Evolutionary conservation across 2,113 vertebrate genomes (phyloP).

Genomic region (Ageneiosus marmoratus): DNA sequence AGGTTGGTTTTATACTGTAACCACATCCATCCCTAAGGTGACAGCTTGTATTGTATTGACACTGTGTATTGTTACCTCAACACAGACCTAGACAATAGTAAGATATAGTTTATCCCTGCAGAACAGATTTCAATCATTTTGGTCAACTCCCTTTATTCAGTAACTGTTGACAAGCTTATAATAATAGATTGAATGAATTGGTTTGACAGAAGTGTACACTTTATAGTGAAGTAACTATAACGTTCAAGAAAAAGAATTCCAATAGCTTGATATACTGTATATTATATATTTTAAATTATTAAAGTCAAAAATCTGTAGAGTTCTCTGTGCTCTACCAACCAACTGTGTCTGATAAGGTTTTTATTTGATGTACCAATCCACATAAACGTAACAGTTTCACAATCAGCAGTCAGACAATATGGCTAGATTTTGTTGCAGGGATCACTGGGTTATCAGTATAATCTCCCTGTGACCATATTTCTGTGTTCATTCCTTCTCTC

Average conservation of each 20-base stretch:
- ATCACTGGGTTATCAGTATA: constrained; percentile 13
- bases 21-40: constrained; percentile 50
- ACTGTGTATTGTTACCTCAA: constrained; percentile 41
- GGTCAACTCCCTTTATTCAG: not conserved
- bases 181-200: not conserved
- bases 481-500: constrained; percentile 6
- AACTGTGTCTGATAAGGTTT: not conserved
- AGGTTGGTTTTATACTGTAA: constrained; percentile 66
- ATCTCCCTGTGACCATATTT: not conserved
- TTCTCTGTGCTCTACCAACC: not conserved
- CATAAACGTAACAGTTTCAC: not conserved
- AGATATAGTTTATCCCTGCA: constrained; percentile 4
- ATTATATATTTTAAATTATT: not conserved
- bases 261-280: not conserved
- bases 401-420: not conserved
- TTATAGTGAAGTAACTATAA: not conserved
- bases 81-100: constrained; percentile 17
- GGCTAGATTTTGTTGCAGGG: constrained; percentile 4
- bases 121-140: constrained; percentile 20
- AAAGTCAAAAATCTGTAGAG: not conserved
- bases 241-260: not conserved
- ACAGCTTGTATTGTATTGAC: constrained; percentile 46
- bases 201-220: not conserved
- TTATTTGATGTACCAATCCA: not conserved
- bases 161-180: not conserved